Evolutionary conservation across 2,797 vertebrate species (phyloP), one percentile per base, ranked within the genome.

Genomic region (Gambelia wislizenii): DNA sequence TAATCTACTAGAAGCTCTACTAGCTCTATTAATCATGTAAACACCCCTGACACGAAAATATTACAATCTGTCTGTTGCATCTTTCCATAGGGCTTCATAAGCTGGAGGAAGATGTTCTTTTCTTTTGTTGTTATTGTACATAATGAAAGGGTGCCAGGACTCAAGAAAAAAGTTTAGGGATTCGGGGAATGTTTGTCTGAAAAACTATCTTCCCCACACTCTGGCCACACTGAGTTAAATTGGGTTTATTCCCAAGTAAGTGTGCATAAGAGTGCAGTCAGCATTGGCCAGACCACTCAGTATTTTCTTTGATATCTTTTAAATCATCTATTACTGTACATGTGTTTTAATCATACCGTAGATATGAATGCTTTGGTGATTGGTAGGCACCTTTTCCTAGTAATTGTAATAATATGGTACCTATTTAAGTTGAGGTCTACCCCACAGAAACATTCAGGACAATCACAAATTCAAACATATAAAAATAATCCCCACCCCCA

Each of bases 401-500:
- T 75, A 81, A 61, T 87, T 61, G 78, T 39, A 72, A 70, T 87
- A 82, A 75, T 52, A 76, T 83, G 70, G 70, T 83, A 88, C 42
- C 67, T 20, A 88, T 88, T 47, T 94, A 81, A 92, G 93, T 83
- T 47, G 61, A 54, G 93, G 85, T 80, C 49, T 88, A 87, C 87
- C 90, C 80, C 90, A 91, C 25, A 76, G 94, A 94, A 95, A 92
- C 93, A 92, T 89, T 89, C 80, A 85, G 87, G 86, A 93, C 89
- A 84, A 89, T 88, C n/a, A 77, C 70, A 85, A 82, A 90, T 95
- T 93, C 74, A 86, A 89, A 92, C 92, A 92, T 86, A 92, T 64
- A 92, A 90, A 81, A 88, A 90, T 87, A 92, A 91, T 83, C 74
- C 13, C 16, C 22, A 39, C 27, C 42, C 33, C 36, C 5, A 7